phyloP scores from a whole-genome alignment of 2,797 vertebrate species.

The Setipinna tenuifilis region DNA sequence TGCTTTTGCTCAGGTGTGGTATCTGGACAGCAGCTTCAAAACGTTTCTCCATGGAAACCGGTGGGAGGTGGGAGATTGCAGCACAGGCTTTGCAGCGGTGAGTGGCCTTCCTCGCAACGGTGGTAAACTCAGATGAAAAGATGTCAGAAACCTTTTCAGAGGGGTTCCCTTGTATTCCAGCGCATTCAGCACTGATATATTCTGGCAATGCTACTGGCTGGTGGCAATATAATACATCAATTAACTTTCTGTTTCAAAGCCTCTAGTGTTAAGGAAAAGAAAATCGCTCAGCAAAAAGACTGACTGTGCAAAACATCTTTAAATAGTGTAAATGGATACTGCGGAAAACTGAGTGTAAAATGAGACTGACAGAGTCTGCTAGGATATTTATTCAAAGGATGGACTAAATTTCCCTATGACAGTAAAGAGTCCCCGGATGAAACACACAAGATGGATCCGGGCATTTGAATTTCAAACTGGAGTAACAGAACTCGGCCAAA shows the following conservation, averaged over 20 bases:
- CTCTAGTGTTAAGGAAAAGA: neutral
- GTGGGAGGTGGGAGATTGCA: neutral
- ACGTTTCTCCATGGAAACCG: neutral
- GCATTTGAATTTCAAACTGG: neutral
- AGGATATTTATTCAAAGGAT: neutral
- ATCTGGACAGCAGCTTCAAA: neutral
- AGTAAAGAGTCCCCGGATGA: neutral
- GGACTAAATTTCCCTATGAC: neutral
- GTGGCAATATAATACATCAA: neutral
- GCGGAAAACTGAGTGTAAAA: neutral
- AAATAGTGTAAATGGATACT: neutral
- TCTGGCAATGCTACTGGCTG: neutral
- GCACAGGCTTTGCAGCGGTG: neutral
- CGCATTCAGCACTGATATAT: neutral
- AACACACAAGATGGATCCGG: neutral
- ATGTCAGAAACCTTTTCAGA: neutral
- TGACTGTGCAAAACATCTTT: neutral
- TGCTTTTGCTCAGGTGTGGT: neutral
- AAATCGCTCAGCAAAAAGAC: neutral
- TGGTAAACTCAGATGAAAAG: neutral
- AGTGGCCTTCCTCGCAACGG: neutral
- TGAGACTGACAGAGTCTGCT: neutral
- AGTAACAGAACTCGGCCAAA: neutral
- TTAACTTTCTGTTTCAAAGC: neutral
- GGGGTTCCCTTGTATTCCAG: neutral